Base-by-base conservation (phyloP, 2,888 invertebrate species). In the Rhagophthalmus giganteus region DNA sequence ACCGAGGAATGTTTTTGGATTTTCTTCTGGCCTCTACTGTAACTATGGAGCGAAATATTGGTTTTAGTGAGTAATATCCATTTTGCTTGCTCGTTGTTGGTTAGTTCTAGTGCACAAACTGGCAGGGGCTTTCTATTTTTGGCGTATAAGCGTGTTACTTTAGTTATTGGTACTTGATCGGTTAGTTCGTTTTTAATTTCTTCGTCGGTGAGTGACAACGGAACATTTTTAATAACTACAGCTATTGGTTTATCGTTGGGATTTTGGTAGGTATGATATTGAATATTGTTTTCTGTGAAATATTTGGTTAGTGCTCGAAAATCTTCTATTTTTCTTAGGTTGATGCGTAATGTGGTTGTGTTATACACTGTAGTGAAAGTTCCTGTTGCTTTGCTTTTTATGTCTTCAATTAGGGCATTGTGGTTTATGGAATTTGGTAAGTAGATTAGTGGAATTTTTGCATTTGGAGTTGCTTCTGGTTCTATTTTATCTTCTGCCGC, bases 81-180 rank as follows among this genome's bases (percentile, higher is more conserved):
- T 7, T 10, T 30, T 10, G 30, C 9, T 30, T 34, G 34, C n/a
- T 34, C 74, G 65, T 52, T 76, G 73, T 1, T 73, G 63, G 44
- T 77, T 76, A 34, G 34, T 15, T n/a, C n/a, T n/a, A n/a, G n/a
- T n/a, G n/a, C n/a, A n/a, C n/a, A n/a, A n/a, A n/a, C n/a, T n/a
- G n/a, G 13, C 15, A 14, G 34, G 8, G 7, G 15, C 4, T 34
- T 34, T 14, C 9, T 34, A 10, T 34, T 10, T 34, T 14, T 34
- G 8, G 20, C 9, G 34, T 7, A 16, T 34, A 15, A 34, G 2
- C 16, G 13, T 34, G n/a, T n/a, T n/a, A n/a, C n/a, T n/a, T n/a
- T n/a, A n/a, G n/a, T n/a, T n/a, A n/a, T n/a, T n/a, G n/a, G 3
- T 8, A 7, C 10, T 10, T n/a, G 7, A 10, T 10, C 16, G 9